Conservation (phyloP, 2,113 vertebrate species). For the Anguilla rostrata region DNA sequence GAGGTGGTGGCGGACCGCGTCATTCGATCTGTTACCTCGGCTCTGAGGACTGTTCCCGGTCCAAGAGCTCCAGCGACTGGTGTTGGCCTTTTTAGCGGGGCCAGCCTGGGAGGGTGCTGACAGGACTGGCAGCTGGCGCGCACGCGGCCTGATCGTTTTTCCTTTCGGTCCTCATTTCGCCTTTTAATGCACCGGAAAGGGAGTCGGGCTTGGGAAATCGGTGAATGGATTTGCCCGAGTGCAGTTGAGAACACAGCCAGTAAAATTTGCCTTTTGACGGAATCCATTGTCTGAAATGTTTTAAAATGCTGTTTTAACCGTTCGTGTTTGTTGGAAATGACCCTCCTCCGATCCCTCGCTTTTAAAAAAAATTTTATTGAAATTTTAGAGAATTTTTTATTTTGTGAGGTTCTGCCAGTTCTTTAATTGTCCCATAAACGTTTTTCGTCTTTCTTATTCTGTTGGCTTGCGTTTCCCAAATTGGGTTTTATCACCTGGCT, state of each 20-base stretch:
- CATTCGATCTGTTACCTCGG: conserved; percentile 6
- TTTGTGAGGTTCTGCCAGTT: conserved; percentile 63
- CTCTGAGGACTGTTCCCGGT: not conserved
- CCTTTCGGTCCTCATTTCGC: conserved; percentile 37
- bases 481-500: conserved; percentile 54
- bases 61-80: not conserved
- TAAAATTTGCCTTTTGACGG: conserved; percentile 28
- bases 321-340: conserved; percentile 35
- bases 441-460: conserved; percentile 44
- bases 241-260: conserved; percentile 21
- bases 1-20: not conserved
- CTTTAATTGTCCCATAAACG: conserved; percentile 59
- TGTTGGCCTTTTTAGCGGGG: conserved; percentile 12
- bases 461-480: conserved; percentile 40
- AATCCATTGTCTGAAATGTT: conserved; percentile 34
- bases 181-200: conserved; percentile 32
- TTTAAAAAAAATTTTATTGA: not conserved
- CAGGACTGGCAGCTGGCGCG: conserved; percentile 19
- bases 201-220: conserved; percentile 31
- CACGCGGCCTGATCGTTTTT: conserved; percentile 39
- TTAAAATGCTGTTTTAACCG: conserved; percentile 41
- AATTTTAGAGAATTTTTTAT: conserved; percentile 38
- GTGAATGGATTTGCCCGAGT: conserved; percentile 28
- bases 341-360: conserved; percentile 31
- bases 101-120: conserved; percentile 28